Evolutionary conservation across 1,140 invertebrate genomes (phyloP).

Genomic region (Gonatopus flavifemur): DNA sequence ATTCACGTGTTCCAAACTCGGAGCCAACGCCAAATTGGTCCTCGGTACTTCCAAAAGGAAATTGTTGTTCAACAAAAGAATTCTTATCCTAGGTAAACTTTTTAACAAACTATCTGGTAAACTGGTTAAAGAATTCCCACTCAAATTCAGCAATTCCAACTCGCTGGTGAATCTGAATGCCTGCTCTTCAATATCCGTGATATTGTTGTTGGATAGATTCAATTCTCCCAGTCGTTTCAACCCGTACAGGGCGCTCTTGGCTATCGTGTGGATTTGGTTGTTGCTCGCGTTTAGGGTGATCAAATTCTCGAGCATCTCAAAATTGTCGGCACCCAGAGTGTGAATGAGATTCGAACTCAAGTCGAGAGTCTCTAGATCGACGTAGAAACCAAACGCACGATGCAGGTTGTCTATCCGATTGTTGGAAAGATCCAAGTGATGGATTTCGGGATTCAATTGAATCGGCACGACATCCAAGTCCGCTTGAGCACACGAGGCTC

Average conservation of each 20-base stretch:
- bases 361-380: constrained; percentile 75
- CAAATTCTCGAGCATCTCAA: constrained; percentile 72
- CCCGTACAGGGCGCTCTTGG: constrained; percentile 76
- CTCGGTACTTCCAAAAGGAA: constrained; percentile 75
- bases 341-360: constrained; percentile 80
- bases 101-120: constrained; percentile 71
- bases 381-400: constrained; percentile 76
- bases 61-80: constrained; percentile 73
- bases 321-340: constrained; percentile 76
- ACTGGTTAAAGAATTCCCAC: constrained; percentile 73
- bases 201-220: constrained; percentile 76
- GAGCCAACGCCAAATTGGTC: constrained; percentile 65
- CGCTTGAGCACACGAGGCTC: constrained; percentile 73
- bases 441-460: constrained; percentile 82
- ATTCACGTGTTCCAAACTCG: constrained; percentile 68
- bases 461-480: constrained; percentile 82
- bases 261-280: constrained; percentile 70
- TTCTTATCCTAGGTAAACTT: constrained; percentile 68
- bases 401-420: constrained; percentile 74
- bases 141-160: constrained; percentile 73
- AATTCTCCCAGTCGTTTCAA: constrained; percentile 68
- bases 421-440: constrained; percentile 73
- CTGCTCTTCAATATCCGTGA: constrained; percentile 69
- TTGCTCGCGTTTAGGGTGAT: constrained; percentile 73
- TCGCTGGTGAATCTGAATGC: constrained; percentile 72